These are phyloP conservation scores for Sminthurinus aureus DNA, from an alignment of 2,888 invertebrate species.

Conservation along the genomic window DNA sequence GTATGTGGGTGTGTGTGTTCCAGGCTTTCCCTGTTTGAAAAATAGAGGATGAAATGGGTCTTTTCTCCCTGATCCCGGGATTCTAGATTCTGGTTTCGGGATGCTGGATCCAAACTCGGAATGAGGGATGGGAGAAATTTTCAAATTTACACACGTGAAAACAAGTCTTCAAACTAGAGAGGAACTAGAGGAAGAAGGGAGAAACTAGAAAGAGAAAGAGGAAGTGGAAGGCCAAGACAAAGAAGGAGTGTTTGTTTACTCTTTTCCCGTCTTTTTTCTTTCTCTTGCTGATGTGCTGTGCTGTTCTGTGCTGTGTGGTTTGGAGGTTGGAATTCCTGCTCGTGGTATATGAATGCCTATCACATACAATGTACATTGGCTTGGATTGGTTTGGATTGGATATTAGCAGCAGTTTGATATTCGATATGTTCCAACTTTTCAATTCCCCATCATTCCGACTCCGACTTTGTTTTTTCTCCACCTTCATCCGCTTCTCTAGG, in stretches of 20 bases:
- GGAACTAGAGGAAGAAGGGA: not conserved
- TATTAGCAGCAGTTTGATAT: not conserved
- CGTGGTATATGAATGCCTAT: too few relatives aligned
- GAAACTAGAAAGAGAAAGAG: not conserved
- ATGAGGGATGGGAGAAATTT: slow-evolving; percentile 18
- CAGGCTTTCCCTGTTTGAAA: slow-evolving; percentile 39
- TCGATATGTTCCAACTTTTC: not conserved
- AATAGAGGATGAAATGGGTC: slow-evolving; percentile 39
- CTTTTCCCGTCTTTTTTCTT: slow-evolving; percentile 24
- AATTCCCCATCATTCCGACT: not conserved
- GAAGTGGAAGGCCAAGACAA: slow-evolving; percentile 19
- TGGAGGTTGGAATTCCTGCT: not conserved
- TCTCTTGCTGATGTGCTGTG: too few relatives aligned
- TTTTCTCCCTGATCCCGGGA: slow-evolving; percentile 13
- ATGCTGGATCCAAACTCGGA: too few relatives aligned
- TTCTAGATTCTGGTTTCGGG: too few relatives aligned
- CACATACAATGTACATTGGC: too few relatives aligned
- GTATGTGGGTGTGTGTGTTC: too few relatives aligned
- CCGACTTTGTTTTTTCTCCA: not conserved
- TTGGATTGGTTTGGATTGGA: not conserved
- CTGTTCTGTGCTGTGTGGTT: not conserved
- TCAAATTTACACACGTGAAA: slow-evolving; percentile 5
- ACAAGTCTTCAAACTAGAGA: not conserved
- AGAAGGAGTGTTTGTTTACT: slow-evolving; percentile 38
- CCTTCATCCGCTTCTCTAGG: not conserved